Base-by-base conservation (phyloP, 2,113 vertebrate genomes). In the Lophura nycthemera region DNA sequence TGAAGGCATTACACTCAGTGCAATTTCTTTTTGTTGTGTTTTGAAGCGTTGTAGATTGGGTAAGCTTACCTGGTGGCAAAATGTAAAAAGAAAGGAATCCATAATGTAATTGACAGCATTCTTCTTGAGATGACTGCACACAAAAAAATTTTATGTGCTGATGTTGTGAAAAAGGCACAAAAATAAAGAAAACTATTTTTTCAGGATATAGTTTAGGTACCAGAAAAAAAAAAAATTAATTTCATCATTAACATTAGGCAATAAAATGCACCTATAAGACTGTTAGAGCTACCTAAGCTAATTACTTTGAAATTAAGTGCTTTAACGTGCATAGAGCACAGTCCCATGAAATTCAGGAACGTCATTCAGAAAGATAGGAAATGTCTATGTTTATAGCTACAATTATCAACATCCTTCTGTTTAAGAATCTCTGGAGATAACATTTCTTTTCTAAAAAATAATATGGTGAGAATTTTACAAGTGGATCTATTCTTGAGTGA, bases 391-490 rank as follows among this genome's bases (percentile, higher is more conserved):
- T 90, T 81, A 86, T 89, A 95, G 70, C 92, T 96, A 54, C 76
- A 54, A 12, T 54, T 54, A 54, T 54, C 52, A 54, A 54, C 15
- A 54, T 54, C 52, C 27, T 54, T 54, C 52, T 29, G 5, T 27
- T 54, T 54, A 54, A 83, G 57, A 86, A 42, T 67, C 43, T 73
- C 40, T 40, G 93, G 86, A 90, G 85, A 54, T 54, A 54, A 91
- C 34, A 81, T 95, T 88, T 95, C 71, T 86, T 96, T 88, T 95
- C 74, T 88, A 88, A 84, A 86, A 80, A 54, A 29, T 95, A 84
- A 63, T 95, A 88, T 40, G 63, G 57, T 94, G 82, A 69, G 83
- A 95, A 92, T 83, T 84, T 72, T 86, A 70, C 34, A 43, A n/a
- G 67, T 82, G 36, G 29, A 73, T 66, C 1, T 61, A 20, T 76